These are phyloP conservation scores for Microcaecilia unicolor DNA, from an alignment of 2,797 vertebrate genomes.

Conservation along the genomic window DNA sequence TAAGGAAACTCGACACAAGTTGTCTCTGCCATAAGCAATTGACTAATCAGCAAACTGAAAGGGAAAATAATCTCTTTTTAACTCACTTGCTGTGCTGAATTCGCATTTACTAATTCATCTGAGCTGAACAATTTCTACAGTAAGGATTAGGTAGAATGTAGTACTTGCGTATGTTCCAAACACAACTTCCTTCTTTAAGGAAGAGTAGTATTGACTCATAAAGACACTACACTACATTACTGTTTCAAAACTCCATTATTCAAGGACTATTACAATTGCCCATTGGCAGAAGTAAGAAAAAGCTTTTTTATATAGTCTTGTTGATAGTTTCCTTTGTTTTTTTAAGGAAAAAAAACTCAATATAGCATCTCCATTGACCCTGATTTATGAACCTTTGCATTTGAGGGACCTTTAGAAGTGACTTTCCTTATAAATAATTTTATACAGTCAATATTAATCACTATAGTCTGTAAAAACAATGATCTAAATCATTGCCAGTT, in stretches of 20 bases:
- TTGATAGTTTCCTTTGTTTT: slow-evolving; percentile 34
- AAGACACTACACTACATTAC: slow-evolving; percentile 28
- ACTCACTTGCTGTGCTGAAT: slow-evolving; percentile 33
- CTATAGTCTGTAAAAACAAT: slow-evolving; percentile 28
- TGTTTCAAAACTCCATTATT: slow-evolving; percentile 52
- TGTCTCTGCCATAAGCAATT: slow-evolving; percentile 33
- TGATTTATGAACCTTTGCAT: background rate
- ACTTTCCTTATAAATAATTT: slow-evolving; percentile 40
- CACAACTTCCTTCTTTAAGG: slow-evolving; percentile 24
- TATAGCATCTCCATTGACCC: slow-evolving; percentile 28
- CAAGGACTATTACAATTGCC: slow-evolving; percentile 51
- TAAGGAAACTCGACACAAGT: slow-evolving; percentile 44
- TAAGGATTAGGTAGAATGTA: slow-evolving; percentile 10
- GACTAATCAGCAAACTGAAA: slow-evolving; percentile 48
- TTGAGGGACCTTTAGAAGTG: slow-evolving; percentile 34
- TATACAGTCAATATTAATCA: slow-evolving; percentile 16
- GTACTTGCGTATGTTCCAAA: slow-evolving; percentile 9
- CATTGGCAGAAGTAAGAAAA: slow-evolving; percentile 53
- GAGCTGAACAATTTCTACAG: slow-evolving; percentile 6
- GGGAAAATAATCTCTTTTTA: slow-evolving; percentile 37
- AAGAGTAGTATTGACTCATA: slow-evolving; percentile 31
- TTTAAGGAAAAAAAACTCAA: slow-evolving; percentile 40
- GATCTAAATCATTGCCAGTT: slow-evolving; percentile 16
- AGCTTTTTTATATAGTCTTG: slow-evolving; percentile 47
- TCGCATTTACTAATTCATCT: slow-evolving; percentile 47